Evolutionary conservation across 2,888 invertebrate species (phyloP), one percentile per base, ranked within the genome.

Genomic region (Mycalesis mineus): DNA sequence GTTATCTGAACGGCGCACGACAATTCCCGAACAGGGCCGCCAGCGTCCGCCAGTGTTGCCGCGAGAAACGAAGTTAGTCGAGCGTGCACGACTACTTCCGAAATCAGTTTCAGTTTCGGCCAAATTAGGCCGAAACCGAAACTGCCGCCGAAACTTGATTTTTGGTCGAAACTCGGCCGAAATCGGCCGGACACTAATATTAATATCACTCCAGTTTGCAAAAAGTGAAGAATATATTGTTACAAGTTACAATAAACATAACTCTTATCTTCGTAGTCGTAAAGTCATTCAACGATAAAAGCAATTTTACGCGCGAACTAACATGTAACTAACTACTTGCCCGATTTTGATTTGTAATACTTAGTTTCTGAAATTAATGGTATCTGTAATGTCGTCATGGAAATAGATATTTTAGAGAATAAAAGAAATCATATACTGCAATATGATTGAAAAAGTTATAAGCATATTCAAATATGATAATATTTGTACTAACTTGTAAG

Each of bases 221-320:
- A 4, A 22, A 5, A 4, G 2, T 22, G 22, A 22, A 22, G 22
- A 22, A 22, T 22, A 22, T 22, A 22, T 22, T 22, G 22, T 22
- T 5, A 4, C 22, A 22, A 22, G 22, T 33, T 33, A 9, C 33
- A 36, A 36, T 50, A 41, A 51, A n/a, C 36, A 39, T 44, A 40
- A 37, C 17, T 15, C 31, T 48, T 53, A 52, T 55, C 55, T 50
- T 55, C 56, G 54, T 13, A 65, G 44, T 56, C 67, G 69, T 76
- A 76, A 81, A 80, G 42, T 62, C 71, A 71, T 61, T 68, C 66
- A 65, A 67, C 71, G 58, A 66, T 73, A 67, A 76, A 82, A 78
- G 75, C 66, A 75, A 78, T 79, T 79, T 77, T 71, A 77, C 67
- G 78, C 76, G 64, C 75, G 72, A 74, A 66, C 60, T 63, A 63